Base-by-base conservation (phyloP, 2,797 vertebrate genomes). In the Tolypeutes matacus region DNA sequence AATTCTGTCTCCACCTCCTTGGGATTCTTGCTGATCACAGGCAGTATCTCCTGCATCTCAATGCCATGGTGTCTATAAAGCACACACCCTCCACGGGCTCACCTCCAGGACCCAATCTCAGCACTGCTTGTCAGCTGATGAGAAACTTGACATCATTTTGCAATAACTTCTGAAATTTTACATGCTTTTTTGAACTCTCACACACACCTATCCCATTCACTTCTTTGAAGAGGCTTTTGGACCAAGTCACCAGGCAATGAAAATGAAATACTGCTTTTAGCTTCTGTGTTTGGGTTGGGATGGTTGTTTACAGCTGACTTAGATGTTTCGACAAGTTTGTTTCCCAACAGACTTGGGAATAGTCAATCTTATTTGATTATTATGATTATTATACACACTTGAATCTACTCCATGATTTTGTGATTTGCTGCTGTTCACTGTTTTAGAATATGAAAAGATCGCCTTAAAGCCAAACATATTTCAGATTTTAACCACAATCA, bases 121-220 rank as follows among this genome's bases (percentile, higher is more conserved):
- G 92, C 23, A 34, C 13, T 20, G 60, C 56, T 46, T 87, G 85
- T 75, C 60, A 81, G 86, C 60, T 53, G 75, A 89, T 86, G 51
- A 91, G 92, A 88, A 70, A 78, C 85, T 80, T 51, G 1, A 49
- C 34, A 70, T 89, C 70, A 49, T 94, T 80, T 91, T 96, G 92
- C 86, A 89, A 27, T 76, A 81, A 89, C 53, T 92, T 89, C 72
- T 88, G 89, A 85, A 76, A 92, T 92, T 92, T 75, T 76, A 96
- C 72, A 76, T 84, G 69, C 72, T 92, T 58, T 96, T 92, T 87
- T 92, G 92, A 96, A 92, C 82, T 76, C 69, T 93, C 34, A 36
- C 27, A 83, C 93, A 89, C 67, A 87, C 77, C 69, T 92, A 76
- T 90, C 73, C 31, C 51, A n/a, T 72, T 76, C 89, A 75, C 51